Evolutionary conservation across 2,797 vertebrate species (phyloP), one percentile per base, ranked within the genome.

Genomic region (Psittacula echo): DNA sequence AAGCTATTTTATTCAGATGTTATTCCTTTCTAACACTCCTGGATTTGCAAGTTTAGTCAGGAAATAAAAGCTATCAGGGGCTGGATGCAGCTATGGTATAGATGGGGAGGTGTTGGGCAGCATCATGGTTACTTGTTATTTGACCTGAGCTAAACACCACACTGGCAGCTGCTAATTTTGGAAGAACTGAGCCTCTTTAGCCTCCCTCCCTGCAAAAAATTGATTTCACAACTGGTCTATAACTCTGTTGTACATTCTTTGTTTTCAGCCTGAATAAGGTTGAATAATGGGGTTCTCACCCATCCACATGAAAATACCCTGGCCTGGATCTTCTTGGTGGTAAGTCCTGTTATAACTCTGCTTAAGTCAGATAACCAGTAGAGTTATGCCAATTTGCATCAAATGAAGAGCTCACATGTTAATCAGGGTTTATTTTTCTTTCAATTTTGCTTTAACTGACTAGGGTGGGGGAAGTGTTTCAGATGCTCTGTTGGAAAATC

Each of bases 131-230:
- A 16, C 70, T 53, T 78, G 56, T 58, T 30, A 6, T 91, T 86
- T 75, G 51, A 50, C 53, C 67, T 70, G 67, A 88, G 50, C 62
- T 65, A 13, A 30, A 16, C 20, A 37, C 53, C 77, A 47, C 34
- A 26, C 34, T 20, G 54, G 80, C 5, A 8, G 39, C 4, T 82
- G 64, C 54, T 93, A 76, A 82, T 94, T 95, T 94, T 93, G 92
- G 88, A 90, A 93, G 78, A 93, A 92, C 48, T 45, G 78, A 87
- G 81, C n/a, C 60, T 85, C 81, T 89, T 85, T 61, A 82, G 45
- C 68, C 41, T 85, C 26, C 10, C 21, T 82, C 37, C 81, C 60
- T 87, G 64, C 4, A 87, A 65, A 65, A 64, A 81, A 82, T 79
- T 47, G n/a, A 54, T 94, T 88, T 82, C 60, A 85, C 3, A 7